These are phyloP conservation scores for Tinamus guttatus DNA, from an alignment of 2,113 vertebrate species.

Conservation along the genomic window DNA sequence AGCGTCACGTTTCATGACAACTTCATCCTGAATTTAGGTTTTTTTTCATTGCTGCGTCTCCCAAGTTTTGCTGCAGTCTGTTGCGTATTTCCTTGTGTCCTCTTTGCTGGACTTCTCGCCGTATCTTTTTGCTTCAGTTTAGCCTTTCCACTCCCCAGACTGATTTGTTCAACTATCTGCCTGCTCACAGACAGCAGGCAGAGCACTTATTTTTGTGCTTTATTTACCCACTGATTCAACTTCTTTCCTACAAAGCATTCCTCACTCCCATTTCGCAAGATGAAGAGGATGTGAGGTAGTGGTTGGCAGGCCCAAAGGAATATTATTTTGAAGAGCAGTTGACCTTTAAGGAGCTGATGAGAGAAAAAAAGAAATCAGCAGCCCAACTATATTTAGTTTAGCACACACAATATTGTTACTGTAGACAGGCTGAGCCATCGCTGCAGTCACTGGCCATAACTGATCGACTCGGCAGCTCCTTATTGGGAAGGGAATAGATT, in stretches of 20 bases:
- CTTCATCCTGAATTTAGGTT: background rate
- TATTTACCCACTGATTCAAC: background rate
- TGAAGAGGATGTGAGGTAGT: background rate
- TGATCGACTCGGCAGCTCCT: background rate
- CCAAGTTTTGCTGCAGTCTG: background rate
- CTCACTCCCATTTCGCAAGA: background rate
- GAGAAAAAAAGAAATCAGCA: background rate
- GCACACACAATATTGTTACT: background rate
- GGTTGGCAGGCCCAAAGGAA: background rate
- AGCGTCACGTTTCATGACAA: background rate
- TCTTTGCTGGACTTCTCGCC: background rate
- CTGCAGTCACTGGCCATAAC: background rate
- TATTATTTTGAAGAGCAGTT: background rate
- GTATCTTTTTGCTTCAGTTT: background rate
- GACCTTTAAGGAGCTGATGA: background rate
- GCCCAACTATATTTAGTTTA: background rate
- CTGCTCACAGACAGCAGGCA: background rate
- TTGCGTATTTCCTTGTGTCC: background rate
- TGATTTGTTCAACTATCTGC: background rate
- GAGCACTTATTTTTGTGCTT: background rate
- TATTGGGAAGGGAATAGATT: background rate
- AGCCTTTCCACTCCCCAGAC: background rate
- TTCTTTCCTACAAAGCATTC: background rate
- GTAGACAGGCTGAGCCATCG: background rate
- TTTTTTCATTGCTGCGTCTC: background rate